Conservation (phyloP, 1,140 invertebrate species). For the Drosophila setifemur region DNA sequence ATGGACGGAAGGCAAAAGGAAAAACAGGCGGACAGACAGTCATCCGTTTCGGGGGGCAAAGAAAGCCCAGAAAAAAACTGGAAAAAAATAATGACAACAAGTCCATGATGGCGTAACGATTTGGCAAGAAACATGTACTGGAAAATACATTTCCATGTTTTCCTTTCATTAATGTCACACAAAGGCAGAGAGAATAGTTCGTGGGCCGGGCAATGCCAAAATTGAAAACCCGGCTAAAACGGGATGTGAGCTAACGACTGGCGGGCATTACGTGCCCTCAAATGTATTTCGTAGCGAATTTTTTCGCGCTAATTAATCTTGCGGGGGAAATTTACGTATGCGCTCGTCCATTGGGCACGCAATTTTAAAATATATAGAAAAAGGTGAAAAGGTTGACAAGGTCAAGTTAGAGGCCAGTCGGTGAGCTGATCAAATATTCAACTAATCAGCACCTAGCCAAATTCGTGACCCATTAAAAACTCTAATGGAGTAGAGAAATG, state of each 20-base stretch:
- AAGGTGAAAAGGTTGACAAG: conserved; percentile 1
- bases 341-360: conserved; percentile 12
- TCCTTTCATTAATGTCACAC: conserved; percentile 56
- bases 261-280: conserved; percentile 20
- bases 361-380: conserved; percentile 15
- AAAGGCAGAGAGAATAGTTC: neutral
- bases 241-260: conserved; percentile 28
- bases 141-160: conserved; percentile 59
- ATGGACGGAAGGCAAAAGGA: neutral
- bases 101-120: conserved; percentile 54
- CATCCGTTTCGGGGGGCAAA: conserved; percentile 10
- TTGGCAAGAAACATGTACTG: conserved; percentile 23
- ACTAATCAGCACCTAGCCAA: no score
- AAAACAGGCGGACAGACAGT: conserved; percentile 12
- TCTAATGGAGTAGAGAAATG: conserved; percentile 13
- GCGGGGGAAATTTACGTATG: neutral
- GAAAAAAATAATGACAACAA: conserved; percentile 16
- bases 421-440: conserved; percentile 1
- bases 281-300: conserved; percentile 30
- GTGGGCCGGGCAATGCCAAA: conserved; percentile 28
- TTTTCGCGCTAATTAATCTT: conserved; percentile 29
- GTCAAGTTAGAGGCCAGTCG: conserved; percentile 18
- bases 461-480: conserved; percentile 19
- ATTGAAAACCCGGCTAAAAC: conserved; percentile 31
- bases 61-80: conserved; percentile 6